Base-by-base conservation (phyloP, 2,888 invertebrate genomes). In the Sthenelais limicola region DNA sequence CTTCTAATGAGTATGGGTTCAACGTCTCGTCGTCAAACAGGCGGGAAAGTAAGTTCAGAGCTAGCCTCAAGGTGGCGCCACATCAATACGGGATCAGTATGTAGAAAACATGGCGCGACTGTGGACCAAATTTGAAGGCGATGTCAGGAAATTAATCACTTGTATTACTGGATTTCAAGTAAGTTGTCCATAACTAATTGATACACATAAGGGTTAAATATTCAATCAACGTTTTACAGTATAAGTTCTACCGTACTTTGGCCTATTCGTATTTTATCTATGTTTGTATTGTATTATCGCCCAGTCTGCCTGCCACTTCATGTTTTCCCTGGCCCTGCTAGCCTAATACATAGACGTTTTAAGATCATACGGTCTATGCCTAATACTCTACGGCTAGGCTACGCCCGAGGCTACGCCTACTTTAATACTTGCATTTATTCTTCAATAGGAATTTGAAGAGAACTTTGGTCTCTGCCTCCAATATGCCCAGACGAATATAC, bases 401-500 rank as follows among this genome's bases (percentile, higher is more conserved):
- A 49, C 5, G 5, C 9, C 49, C 5, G 7, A 21, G 5, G 49
- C 5, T n/a, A 21, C 49, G n/a, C 49, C 5, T 5, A 9, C 7
- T 49, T n/a, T 9, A 7, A 49, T 49, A 49, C n/a, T n/a, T n/a
- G n/a, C n/a, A n/a, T n/a, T n/a, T 28, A 15, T 4, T 24, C 52
- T 30, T 18, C 43, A 12, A 52, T 75, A 86, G 86, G 83, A 82
- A 71, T 69, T 73, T 47, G 85, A 86, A 54, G 85, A 85, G 24
- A 85, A 86, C 73, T 86, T 83, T 77, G 73, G 76, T 4, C 68
- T 84, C 18, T 85, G 85, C 77, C 71, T 78, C 4, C 81, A 85
- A 72, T 86, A 82, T 82, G 81, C 79, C 3, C 62, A 75, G 1
- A 84, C 85, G 9, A 86, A 86, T 71, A 76, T 86, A 58, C 82